These are phyloP conservation scores for Drosophila demipolita DNA, from an alignment of 2,888 invertebrate species.

Conservation along the genomic window DNA sequence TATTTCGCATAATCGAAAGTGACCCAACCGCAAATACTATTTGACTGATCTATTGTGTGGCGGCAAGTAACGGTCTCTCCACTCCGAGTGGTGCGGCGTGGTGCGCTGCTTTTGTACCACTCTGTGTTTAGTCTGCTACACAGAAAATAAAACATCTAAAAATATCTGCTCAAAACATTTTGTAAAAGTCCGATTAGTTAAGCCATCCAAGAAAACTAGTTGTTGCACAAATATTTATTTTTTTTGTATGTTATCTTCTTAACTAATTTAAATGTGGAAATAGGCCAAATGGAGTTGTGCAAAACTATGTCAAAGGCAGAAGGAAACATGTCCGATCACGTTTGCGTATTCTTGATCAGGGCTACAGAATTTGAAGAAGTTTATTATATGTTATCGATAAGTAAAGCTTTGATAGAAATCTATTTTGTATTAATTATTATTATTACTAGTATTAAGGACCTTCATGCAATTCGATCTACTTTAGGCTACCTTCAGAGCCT, in stretches of 20 bases:
- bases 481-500: neutral
- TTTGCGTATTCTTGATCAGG: neutral
- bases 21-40: constrained; percentile 76
- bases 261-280: neutral
- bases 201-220: neutral
- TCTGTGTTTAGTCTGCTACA: neutral
- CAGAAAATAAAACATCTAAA: neutral
- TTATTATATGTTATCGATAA: neutral
- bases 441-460: no score
- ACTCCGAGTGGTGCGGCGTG: neutral
- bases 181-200: neutral
- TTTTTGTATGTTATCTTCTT: neutral
- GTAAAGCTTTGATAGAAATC: neutral
- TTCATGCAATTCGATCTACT: neutral
- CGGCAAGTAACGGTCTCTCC: constrained; percentile 31
- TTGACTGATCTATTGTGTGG: constrained; percentile 67
- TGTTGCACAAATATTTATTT: neutral
- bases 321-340: neutral
- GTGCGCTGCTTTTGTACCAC: neutral
- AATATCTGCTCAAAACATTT: neutral
- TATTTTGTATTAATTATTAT: neutral
- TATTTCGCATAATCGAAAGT: constrained; percentile 80
- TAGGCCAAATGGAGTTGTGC: neutral
- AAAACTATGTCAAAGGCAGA: neutral
- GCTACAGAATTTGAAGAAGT: neutral